A percentile compares a stretch with the other conserved stretches of the same genome.
Conservation (phyloP, 2,888 invertebrate genomes). For the Ferdinandea cuprea region DNA sequence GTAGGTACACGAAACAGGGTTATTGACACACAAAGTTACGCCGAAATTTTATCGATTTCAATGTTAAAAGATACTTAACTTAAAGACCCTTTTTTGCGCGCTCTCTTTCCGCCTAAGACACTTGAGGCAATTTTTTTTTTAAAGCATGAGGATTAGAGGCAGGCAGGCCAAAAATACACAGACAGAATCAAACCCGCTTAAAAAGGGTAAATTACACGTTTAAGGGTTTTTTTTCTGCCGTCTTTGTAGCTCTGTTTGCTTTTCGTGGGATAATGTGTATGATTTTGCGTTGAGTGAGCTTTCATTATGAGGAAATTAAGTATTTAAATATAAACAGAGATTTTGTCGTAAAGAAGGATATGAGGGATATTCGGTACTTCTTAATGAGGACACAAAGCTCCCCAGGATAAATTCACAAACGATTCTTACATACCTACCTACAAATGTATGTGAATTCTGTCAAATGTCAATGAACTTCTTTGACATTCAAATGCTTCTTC, state of each 20-base stretch:
- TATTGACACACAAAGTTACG: constrained; percentile 60
- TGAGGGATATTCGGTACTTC: constrained; percentile 29
- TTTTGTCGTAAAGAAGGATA: constrained; percentile 22
- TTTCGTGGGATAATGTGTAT: constrained; percentile 58
- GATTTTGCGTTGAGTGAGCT: constrained; percentile 62
- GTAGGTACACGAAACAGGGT: constrained; percentile 67
- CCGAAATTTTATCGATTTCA: constrained; percentile 52
- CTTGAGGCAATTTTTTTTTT: constrained; percentile 3
- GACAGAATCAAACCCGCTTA: constrained; percentile 22
- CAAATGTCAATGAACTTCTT: constrained; percentile 70
- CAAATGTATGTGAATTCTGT: constrained; percentile 17
- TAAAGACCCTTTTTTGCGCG: constrained; percentile 22
- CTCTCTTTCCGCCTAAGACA: constrained; percentile 1
- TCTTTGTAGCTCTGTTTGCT: constrained; percentile 50
- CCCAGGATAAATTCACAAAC: background rate
- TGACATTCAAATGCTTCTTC: constrained; percentile 53
- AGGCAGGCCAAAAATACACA: background rate
- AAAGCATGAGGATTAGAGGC: constrained; percentile 53
- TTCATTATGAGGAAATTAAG: constrained; percentile 68
- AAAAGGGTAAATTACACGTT: constrained; percentile 67
- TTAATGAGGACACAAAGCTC: constrained; percentile 35
- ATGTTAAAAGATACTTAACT: constrained; percentile 48
- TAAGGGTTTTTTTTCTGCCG: constrained; percentile 42
- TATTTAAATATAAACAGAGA: constrained; percentile 47
- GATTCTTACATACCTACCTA: background rate